Evolutionary conservation across 2,888 invertebrate species (phyloP), one percentile per base, ranked within the genome.

Genomic region (Drosophila conformis): DNA sequence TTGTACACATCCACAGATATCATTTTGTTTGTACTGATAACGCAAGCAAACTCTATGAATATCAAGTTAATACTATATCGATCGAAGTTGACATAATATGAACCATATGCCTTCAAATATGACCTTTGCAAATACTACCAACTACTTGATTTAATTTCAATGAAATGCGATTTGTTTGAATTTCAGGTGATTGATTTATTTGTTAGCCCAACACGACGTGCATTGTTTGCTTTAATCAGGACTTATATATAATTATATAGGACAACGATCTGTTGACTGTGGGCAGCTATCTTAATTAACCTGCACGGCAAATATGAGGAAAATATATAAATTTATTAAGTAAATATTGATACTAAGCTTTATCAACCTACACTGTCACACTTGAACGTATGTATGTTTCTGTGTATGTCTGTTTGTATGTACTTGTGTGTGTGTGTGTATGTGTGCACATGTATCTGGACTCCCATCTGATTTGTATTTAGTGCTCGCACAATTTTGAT

Each of bases 181-280:
- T 29, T 33, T 18, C 0, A 13, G 27, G 8, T 73, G 62, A 78
- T 78, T 78, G 75, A 76, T 69, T 69, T 67, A 63, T 49, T 75
- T 64, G 52, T 46, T 48, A 18, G 53, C 48, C 8, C 25, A 33
- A n/a, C 57, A 3, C 10, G 10, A 31, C 36, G 25, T 27, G 60
- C 59, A 38, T 48, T 73, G 61, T 66, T 58, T 73, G 59, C 51
- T 40, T 27, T 38, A 48, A 46, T 54, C 29, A 10, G 51, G 21
- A 63, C 29, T 49, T 54, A 49, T 33, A 40, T 54, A 25, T 2
- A 38, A 42, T 36, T 29, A 36, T 52, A 27, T 42, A 13, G 38
- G 4, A 46, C 21, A 15, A 15, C 15, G 46, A 46, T 42, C 21
- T 21, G 21, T 15, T 15, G 48, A n/a, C 27, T 42, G 27, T 29